Conservation (phyloP, 2,888 invertebrate genomes). For the Trichogramma dendrolimi region DNA sequence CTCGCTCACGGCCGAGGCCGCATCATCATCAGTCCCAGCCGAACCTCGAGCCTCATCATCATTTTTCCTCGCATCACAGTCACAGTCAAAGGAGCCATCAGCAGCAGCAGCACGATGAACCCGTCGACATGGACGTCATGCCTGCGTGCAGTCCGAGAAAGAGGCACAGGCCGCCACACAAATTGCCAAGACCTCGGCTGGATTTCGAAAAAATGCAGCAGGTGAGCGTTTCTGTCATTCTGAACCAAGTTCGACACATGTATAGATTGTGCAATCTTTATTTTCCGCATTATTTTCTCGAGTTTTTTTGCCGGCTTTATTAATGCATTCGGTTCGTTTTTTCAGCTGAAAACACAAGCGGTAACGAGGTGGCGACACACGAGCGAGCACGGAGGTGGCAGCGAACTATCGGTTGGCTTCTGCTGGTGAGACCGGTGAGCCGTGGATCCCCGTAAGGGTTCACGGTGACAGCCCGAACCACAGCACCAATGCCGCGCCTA, state of each 20-base stretch:
- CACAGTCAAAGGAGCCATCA: conserved; percentile 45
- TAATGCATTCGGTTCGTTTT: conserved; percentile 31
- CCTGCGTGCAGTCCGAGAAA: conserved; percentile 61
- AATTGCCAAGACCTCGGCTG: conserved; percentile 77
- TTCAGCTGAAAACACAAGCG: conserved; percentile 71
- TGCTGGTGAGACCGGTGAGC: conserved; percentile 66
- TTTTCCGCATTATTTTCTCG: background rate
- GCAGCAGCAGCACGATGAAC: conserved; percentile 32
- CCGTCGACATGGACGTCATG: conserved; percentile 51
- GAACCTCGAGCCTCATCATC: conserved; percentile 42
- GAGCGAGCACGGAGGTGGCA: conserved; percentile 59
- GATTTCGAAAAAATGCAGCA: conserved; percentile 97
- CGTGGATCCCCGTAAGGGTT: conserved; percentile 38
- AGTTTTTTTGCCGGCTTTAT: background rate
- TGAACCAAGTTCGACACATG: background rate
- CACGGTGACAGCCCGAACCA: conserved; percentile 32
- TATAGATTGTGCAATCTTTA: background rate
- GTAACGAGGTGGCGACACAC: conserved; percentile 73
- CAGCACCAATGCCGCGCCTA: conserved; percentile 23
- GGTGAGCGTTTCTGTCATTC: conserved; percentile 57
- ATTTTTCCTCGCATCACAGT: conserved; percentile 42
- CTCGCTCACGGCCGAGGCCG: conserved; percentile 43
- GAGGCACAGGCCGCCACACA: conserved; percentile 52
- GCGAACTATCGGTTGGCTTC: conserved; percentile 69
- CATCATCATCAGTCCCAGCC: conserved; percentile 41